phyloP scores from a whole-genome alignment of 2,113 vertebrate genomes.

The Lates calcarifer region DNA sequence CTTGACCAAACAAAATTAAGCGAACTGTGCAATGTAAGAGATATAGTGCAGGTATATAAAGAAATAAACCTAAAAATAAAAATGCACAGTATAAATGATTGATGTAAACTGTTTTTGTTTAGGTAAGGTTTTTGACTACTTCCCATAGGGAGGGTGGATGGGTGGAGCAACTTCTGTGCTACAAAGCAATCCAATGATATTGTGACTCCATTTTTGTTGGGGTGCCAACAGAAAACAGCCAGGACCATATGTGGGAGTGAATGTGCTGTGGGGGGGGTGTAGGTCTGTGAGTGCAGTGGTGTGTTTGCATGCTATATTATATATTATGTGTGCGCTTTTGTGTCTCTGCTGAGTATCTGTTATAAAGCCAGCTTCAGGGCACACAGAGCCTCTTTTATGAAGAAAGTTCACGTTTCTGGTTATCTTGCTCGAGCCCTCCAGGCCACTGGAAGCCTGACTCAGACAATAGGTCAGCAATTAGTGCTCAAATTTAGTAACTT shows the following conservation, averaged over 20 bases:
- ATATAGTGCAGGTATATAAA: neutral
- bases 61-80: neutral
- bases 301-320: too few relatives aligned
- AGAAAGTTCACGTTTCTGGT: constrained; percentile 44
- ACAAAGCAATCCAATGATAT: constrained; percentile 14
- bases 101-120: neutral
- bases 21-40: neutral
- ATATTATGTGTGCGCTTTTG: constrained; percentile 4
- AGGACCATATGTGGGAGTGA: constrained; percentile 41
- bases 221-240: constrained; percentile 28
- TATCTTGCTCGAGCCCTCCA: constrained; percentile 59
- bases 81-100: neutral
- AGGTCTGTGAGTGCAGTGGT: neutral
- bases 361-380: constrained; percentile 50
- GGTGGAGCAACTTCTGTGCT: neutral
- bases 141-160: neutral
- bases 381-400: constrained; percentile 52
- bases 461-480: constrained; percentile 78
- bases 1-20: neutral
- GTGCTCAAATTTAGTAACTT: constrained; percentile 38
- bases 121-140: neutral
- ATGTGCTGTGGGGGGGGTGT: neutral
- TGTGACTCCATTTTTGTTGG: constrained; percentile 10
- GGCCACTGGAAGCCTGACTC: constrained; percentile 69
- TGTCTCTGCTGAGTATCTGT: constrained; percentile 40